Base-by-base conservation (phyloP, 2,888 invertebrate species). In the Cybosia mesomella region DNA sequence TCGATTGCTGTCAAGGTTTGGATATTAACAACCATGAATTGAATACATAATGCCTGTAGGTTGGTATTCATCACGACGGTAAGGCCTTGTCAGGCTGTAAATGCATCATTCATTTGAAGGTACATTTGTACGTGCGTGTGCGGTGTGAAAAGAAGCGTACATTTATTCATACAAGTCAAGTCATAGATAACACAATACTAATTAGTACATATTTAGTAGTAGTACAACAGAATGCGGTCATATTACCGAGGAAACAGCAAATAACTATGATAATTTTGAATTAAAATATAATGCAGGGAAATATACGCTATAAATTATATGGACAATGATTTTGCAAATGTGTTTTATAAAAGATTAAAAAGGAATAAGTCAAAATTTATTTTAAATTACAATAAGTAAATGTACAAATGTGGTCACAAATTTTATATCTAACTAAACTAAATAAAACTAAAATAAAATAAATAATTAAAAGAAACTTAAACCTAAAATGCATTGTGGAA, bases 1-100 rank as follows among this genome's bases (percentile, higher is more conserved):
- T 77, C 77, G 66, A 89, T 87, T 87, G 85, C 86, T 85, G 88
- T 87, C 91, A 92, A 91, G 92, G 91, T 85, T 90, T 85, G 87
- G 85, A 81, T 89, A 89, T 83, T 80, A 84, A 86, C 80, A 83
- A 86, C 80, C 81, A 83, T 81, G 85, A 74, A 86, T 85, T 84
- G 87, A 85, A 88, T 86, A 72, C 60, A 79, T 74, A 53, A 66
- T 71, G 53, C 70, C 57, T 72, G 68, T 58, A 68, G 66, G 74
- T 79, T 77, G 77, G 77, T 80, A 84, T 81, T 78, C 80, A 83
- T 76, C 61, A 76, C 66, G 64, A 72, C 36, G 70, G 66, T 73
- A 63, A 76, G 78, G 81, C 86, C 85, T 86, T 85, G 86, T 73
- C 67, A 64, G 39, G 39, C 58, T 70, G 34, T 60, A 49, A 61